A percentile compares a stretch with the other conserved stretches of the same genome.
Evolutionary conservation across 2,888 invertebrate genomes (phyloP).

Genomic region (Polylopha cassiicola): DNA sequence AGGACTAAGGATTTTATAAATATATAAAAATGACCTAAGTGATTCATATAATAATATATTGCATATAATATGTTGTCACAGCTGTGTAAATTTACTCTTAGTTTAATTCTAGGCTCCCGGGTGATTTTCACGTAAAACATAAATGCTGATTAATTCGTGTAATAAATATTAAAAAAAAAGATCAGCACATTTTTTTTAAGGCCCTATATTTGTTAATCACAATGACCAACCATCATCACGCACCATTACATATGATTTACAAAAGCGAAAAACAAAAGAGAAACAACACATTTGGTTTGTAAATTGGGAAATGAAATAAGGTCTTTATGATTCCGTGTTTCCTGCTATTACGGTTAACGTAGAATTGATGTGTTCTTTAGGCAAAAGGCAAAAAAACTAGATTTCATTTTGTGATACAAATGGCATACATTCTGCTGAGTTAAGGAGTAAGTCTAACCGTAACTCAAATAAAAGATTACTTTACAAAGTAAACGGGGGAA

Average conservation of each 20-base stretch:
- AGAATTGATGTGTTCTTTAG: constrained; percentile 22
- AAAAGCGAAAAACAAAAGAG: constrained; percentile 6
- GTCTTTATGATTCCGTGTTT: constrained; percentile 22
- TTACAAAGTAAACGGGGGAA: background rate
- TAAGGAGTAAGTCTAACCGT: background rate
- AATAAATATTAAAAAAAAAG: too few species aligned
- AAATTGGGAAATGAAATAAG: constrained; percentile 19
- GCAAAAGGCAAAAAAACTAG: too few species aligned
- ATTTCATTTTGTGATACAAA: constrained; percentile 6
- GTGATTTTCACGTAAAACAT: too few species aligned
- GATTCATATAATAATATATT: too few species aligned
- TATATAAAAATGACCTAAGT: too few species aligned
- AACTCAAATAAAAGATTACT: constrained; percentile 14
- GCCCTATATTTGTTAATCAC: too few species aligned
- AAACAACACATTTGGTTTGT: constrained; percentile 18
- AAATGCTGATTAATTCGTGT: too few species aligned
- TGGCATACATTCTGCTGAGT: background rate
- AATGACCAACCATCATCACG: background rate
- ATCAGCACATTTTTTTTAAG: too few species aligned
- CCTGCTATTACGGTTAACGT: constrained; percentile 20
- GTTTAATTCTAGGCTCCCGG: too few species aligned
- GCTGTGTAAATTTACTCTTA: too few species aligned
- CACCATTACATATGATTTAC: constrained; percentile 3
- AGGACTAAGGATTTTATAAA: too few species aligned
- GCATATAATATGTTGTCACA: too few species aligned